Evolutionary conservation across 2,888 invertebrate genomes (phyloP).

Genomic region (Mythimna lalbum): DNA sequence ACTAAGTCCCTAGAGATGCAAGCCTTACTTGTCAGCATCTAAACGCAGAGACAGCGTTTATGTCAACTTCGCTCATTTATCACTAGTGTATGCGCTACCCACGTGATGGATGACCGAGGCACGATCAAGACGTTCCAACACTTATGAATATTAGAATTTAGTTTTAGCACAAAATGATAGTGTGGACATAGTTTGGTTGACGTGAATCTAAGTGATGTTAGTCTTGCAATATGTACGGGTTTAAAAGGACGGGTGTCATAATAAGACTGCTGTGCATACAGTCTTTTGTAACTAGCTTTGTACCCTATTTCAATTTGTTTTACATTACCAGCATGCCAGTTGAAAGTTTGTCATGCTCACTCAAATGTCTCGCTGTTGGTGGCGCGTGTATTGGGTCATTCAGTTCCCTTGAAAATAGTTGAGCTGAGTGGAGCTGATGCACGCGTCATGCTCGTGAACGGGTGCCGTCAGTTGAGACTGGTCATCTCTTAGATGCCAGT

Average conservation of each 20-base stretch:
- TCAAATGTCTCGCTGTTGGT: too few relatives aligned
- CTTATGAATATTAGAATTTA: slow-evolving; percentile 46
- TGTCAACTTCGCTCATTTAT: slow-evolving; percentile 58
- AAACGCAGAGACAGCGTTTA: slow-evolving; percentile 46
- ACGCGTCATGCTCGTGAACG: too few relatives aligned
- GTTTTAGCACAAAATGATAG: slow-evolving; percentile 34
- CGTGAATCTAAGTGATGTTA: slow-evolving; percentile 6
- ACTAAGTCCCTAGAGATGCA: slow-evolving; percentile 29
- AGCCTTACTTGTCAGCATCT: slow-evolving; percentile 38
- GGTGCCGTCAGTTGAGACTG: too few relatives aligned
- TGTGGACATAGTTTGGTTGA: slow-evolving; percentile 17
- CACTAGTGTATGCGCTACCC: slow-evolving; percentile 49
- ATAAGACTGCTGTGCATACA: background rate
- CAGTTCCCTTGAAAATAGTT: too few relatives aligned
- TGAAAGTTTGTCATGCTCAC: too few relatives aligned
- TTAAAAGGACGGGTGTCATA: background rate
- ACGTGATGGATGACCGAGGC: slow-evolving; percentile 57
- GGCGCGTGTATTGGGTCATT: too few relatives aligned
- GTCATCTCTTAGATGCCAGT: too few relatives aligned
- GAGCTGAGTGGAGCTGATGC: too few relatives aligned
- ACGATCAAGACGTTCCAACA: slow-evolving; percentile 35
- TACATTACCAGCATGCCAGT: too few relatives aligned
- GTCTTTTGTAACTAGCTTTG: background rate
- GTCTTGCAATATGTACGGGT: background rate
- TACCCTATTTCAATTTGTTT: background rate